Evolutionary conservation across 64 coral and sea anemone species (phyloP).

Genomic region (Hydrozoanthus tunicans): DNA sequence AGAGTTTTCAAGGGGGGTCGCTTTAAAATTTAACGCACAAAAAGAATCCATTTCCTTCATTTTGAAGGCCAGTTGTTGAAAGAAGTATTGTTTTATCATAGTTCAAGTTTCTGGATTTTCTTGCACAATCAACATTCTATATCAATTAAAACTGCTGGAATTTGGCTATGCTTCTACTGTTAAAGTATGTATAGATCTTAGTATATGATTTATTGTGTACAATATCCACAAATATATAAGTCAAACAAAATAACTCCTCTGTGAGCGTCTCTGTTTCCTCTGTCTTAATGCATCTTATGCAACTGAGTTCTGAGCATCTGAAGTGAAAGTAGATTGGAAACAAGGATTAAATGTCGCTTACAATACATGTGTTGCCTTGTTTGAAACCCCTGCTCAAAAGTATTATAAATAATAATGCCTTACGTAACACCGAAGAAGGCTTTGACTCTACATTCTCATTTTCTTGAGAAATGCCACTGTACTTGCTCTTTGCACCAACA

Average conservation of each 20-base stretch:
- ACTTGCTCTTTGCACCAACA: slow-evolving; percentile 44
- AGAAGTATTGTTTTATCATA: background rate
- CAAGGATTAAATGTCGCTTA: too few relatives aligned
- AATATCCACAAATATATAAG: slow-evolving; percentile 24
- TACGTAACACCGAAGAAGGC: slow-evolving; percentile 67
- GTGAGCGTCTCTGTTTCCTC: slow-evolving; percentile 12
- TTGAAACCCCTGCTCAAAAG: background rate
- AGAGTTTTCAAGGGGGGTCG: too few relatives aligned
- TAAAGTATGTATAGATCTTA: slow-evolving; percentile 10
- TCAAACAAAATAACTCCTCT: slow-evolving; percentile 31
- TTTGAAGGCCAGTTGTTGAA: slow-evolving; percentile 22
- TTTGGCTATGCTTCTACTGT: slow-evolving; percentile 34
- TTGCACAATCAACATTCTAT: slow-evolving; percentile 32
- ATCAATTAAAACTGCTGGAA: slow-evolving; percentile 28
- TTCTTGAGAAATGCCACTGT: slow-evolving; percentile 51
- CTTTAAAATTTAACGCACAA: background rate
- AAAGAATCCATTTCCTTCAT: slow-evolving; percentile 13
- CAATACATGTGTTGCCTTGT: too few relatives aligned
- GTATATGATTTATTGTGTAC: slow-evolving; percentile 20
- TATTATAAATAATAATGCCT: background rate
- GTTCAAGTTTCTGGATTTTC: slow-evolving; percentile 10
- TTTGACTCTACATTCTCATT: slow-evolving; percentile 46
- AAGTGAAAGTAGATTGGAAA: too few relatives aligned
- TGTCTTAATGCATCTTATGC: background rate
- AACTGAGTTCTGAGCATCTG: too few relatives aligned